These are phyloP conservation scores for Karalla daura DNA, from an alignment of 2,797 vertebrate species.

Conservation along the genomic window DNA sequence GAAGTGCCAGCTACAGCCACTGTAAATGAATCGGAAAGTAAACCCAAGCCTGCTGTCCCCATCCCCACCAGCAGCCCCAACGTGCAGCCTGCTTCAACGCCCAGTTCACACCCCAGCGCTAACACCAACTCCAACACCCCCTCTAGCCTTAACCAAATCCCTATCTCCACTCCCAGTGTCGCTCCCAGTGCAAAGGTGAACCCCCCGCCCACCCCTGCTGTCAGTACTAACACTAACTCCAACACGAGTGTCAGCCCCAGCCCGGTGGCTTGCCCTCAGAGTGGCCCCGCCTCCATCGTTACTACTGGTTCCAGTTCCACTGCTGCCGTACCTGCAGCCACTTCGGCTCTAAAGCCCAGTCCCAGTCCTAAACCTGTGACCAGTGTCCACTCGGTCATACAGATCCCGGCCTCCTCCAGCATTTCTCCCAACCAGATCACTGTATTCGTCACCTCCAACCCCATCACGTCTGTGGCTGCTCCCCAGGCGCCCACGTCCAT, in stretches of 20 bases:
- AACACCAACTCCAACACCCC: slow-evolving; percentile 56
- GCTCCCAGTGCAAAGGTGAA: slow-evolving; percentile 62
- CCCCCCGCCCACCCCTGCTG: slow-evolving; percentile 37
- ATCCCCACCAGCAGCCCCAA: slow-evolving; percentile 66
- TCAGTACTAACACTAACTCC: slow-evolving; percentile 68
- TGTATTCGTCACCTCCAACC: slow-evolving; percentile 95
- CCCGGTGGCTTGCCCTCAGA: slow-evolving; percentile 54
- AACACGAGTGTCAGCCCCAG: slow-evolving; percentile 58
- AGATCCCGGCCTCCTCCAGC: slow-evolving; percentile 89
- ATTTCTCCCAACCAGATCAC: slow-evolving; percentile 93
- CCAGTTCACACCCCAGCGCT: slow-evolving; percentile 50
- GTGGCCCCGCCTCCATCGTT: slow-evolving; percentile 44
- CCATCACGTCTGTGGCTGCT: slow-evolving; percentile 90
- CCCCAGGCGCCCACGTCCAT: slow-evolving; percentile 87
- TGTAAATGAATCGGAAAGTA: slow-evolving; percentile 80
- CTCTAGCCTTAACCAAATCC: slow-evolving; percentile 59
- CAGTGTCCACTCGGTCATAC: slow-evolving; percentile 87
- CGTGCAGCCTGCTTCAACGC: slow-evolving; percentile 55
- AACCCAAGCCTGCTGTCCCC: slow-evolving; percentile 64
- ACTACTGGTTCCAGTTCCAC: slow-evolving; percentile 53
- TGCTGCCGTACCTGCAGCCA: slow-evolving; percentile 37
- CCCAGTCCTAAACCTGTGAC: slow-evolving; percentile 77
- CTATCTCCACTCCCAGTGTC: slow-evolving; percentile 46
- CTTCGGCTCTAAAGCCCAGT: slow-evolving; percentile 63
- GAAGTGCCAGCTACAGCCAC: slow-evolving; percentile 63